Evolutionary conservation across 2,888 invertebrate species (phyloP).

Genomic region (Zeuzera pyrina): DNA sequence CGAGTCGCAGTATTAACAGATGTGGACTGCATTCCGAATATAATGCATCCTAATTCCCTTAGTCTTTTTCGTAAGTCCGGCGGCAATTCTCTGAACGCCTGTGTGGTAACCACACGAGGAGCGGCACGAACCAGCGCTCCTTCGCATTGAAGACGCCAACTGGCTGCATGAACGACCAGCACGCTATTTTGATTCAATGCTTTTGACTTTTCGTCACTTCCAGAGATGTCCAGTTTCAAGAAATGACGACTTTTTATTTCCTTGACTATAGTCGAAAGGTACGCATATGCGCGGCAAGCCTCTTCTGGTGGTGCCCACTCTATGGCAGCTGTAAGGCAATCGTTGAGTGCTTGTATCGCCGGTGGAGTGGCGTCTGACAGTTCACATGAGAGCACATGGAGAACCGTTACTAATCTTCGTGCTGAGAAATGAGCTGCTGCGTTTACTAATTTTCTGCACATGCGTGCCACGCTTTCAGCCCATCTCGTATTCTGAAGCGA

Average conservation of each 20-base stretch:
- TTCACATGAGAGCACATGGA: constrained; percentile 75
- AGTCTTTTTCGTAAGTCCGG: constrained; percentile 41
- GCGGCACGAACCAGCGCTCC: constrained; percentile 40
- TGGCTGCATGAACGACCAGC: constrained; percentile 26
- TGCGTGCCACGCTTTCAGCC: constrained; percentile 84
- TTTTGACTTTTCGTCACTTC: constrained; percentile 22
- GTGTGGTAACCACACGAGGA: constrained; percentile 39
- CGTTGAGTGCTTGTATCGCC: constrained; percentile 72
- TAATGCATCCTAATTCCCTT: constrained; percentile 46
- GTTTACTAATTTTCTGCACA: constrained; percentile 86
- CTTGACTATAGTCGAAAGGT: constrained; percentile 28
- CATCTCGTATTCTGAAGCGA: constrained; percentile 84
- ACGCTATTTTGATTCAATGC: constrained; percentile 20
- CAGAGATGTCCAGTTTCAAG: constrained; percentile 34
- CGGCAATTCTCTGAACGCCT: constrained; percentile 46
- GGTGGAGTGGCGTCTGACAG: constrained; percentile 25
- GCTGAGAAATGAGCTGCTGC: constrained; percentile 86
- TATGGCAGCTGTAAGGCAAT: constrained; percentile 84
- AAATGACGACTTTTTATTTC: constrained; percentile 28
- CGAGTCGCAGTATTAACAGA: constrained; percentile 17
- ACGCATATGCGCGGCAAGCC: constrained; percentile 84
- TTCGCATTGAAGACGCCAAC: constrained; percentile 47
- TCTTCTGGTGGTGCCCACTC: constrained; percentile 86
- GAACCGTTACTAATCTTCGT: constrained; percentile 82
- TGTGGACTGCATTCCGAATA: constrained; percentile 30